These are phyloP conservation scores for Sphyrna mokarran DNA, from an alignment of 2,113 vertebrate genomes.

Conservation along the genomic window DNA sequence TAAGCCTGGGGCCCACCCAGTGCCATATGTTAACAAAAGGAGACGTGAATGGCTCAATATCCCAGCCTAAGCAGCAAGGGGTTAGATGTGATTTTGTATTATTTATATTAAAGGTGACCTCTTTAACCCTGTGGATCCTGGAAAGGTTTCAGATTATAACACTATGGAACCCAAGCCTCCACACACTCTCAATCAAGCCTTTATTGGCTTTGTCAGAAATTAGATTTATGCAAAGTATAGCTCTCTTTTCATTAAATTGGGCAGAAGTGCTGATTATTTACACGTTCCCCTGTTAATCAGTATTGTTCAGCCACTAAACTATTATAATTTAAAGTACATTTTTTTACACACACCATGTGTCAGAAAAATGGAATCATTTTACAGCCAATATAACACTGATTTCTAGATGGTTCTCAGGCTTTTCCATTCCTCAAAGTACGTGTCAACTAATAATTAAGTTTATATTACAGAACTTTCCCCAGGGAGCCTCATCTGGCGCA, in stretches of 20 bases:
- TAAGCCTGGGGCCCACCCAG: conserved; percentile 41
- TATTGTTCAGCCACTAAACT: conserved; percentile 1
- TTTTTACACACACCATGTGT: background rate
- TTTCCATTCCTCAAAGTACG: background rate
- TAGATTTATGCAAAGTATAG: background rate
- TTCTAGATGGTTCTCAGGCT: background rate
- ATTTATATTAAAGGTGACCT: conserved; percentile 35
- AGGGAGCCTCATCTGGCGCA: too few species aligned
- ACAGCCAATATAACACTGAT: background rate
- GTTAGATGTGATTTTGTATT: conserved; percentile 44
- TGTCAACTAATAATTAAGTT: background rate
- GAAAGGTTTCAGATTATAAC: conserved; percentile 33
- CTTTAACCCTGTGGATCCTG: conserved; percentile 9
- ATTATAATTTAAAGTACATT: background rate
- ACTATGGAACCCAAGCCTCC: background rate
- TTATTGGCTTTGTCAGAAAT: conserved; percentile 20
- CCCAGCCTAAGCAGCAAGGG: conserved; percentile 41
- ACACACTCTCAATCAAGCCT: background rate
- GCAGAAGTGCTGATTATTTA: conserved; percentile 26
- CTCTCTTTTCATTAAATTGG: conserved; percentile 11
- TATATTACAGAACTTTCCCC: background rate
- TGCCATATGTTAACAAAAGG: conserved; percentile 37
- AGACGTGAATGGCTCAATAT: conserved; percentile 33
- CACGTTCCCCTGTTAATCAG: conserved; percentile 10
- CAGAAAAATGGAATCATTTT: background rate